Evolutionary conservation across 2,797 vertebrate species (phyloP).

Genomic region (Kryptopterus vitreolus): DNA sequence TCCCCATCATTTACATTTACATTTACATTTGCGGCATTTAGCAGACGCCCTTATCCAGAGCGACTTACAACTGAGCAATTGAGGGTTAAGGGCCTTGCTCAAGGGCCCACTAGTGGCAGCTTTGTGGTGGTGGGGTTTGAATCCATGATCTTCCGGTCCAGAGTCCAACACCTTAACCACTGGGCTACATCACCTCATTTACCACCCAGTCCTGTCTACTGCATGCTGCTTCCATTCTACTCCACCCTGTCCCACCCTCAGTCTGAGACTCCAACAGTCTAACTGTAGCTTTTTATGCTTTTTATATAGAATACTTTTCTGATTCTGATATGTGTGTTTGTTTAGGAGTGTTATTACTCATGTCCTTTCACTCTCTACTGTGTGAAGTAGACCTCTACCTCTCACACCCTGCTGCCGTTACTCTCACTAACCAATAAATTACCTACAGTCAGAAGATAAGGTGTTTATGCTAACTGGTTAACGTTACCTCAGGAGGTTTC

Average conservation of each 20-base stretch:
- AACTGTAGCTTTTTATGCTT: too few relatives aligned
- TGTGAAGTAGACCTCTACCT: slow-evolving; percentile 3
- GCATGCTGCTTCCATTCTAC: neutral
- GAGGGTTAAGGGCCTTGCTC: too few relatives aligned
- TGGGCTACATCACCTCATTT: too few relatives aligned
- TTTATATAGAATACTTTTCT: too few relatives aligned
- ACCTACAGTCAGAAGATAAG: neutral
- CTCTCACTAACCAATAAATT: neutral
- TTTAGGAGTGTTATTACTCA: slow-evolving; percentile 46
- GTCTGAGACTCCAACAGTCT: neutral
- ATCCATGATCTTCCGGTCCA: too few relatives aligned
- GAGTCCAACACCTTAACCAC: too few relatives aligned
- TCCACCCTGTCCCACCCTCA: neutral
- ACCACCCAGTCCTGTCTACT: neutral
- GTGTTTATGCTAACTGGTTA: neutral
- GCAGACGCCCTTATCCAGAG: too few relatives aligned
- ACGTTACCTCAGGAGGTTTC: neutral
- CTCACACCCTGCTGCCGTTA: slow-evolving; percentile 8
- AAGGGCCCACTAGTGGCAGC: too few relatives aligned
- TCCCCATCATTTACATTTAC: too few relatives aligned
- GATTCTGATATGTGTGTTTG: slow-evolving; percentile 3
- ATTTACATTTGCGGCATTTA: too few relatives aligned
- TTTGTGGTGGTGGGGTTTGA: too few relatives aligned
- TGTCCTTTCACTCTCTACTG: slow-evolving; percentile 38
- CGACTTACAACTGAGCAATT: too few relatives aligned